Percentiles rank a stretch among this genome's conserved stretches.
Conservation (phyloP, 1,140 invertebrate species). For the Trichonephila inaurata region DNA sequence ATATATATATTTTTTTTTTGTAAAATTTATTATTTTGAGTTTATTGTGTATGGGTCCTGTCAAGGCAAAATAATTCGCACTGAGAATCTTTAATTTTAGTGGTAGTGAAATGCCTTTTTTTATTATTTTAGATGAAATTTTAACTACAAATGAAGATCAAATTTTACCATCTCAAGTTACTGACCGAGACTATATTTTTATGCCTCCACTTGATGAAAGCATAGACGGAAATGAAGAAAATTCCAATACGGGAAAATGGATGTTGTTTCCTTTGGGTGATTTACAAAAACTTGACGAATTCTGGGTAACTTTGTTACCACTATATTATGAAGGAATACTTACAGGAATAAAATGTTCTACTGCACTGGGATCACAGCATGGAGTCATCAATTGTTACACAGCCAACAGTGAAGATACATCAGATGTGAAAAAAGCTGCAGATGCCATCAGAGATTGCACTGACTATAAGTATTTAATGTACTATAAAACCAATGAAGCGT, state of each 20-base stretch:
- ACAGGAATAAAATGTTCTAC: not conserved
- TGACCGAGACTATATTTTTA: not conserved
- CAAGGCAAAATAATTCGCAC: no score
- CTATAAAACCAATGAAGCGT: not conserved
- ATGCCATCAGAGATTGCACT: not conserved
- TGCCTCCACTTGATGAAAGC: not conserved
- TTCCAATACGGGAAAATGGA: slow-evolving; percentile 1
- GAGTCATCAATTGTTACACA: not conserved
- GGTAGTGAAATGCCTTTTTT: no score
- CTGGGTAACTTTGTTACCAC: not conserved
- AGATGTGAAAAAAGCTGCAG: not conserved
- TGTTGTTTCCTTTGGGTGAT: not conserved
- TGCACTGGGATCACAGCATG: not conserved
- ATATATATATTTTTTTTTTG: no score
- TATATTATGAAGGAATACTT: not conserved
- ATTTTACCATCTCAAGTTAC: not conserved
- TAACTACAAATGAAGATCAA: not conserved
- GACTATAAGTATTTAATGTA: not conserved
- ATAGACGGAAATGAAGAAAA: not conserved
- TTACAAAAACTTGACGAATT: not conserved
- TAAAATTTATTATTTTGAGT: no score
- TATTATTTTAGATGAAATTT: no score
- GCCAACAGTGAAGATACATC: not conserved
- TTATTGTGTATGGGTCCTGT: no score
- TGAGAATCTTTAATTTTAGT: no score